phyloP scores from a whole-genome alignment of 2,113 vertebrate genomes.

The Prinia subflava region DNA sequence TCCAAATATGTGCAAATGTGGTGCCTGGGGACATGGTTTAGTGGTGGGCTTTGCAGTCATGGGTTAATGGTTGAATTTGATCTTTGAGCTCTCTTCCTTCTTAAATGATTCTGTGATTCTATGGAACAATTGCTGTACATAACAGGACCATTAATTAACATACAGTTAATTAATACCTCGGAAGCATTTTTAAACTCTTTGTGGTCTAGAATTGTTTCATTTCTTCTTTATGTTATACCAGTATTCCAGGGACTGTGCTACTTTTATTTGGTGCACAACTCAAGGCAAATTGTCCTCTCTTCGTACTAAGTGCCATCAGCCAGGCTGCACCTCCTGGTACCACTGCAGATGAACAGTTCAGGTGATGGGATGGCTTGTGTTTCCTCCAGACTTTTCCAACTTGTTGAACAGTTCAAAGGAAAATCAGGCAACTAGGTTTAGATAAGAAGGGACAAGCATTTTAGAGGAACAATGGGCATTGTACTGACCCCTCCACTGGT shows the following conservation, averaged over 20 bases:
- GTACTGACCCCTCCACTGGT: not conserved
- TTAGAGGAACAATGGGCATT: fast-evolving
- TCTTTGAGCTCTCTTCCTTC: not conserved
- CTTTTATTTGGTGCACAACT: not conserved
- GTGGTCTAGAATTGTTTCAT: not conserved
- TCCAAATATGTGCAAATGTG: not conserved
- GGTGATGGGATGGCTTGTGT: not conserved
- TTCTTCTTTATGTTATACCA: not conserved
- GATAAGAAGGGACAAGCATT: not conserved
- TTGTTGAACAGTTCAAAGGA: not conserved
- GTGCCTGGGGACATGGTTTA: not conserved
- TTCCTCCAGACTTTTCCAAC: not conserved
- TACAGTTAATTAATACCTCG: not conserved
- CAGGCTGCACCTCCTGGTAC: not conserved
- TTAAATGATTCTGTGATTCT: not conserved
- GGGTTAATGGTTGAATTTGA: not conserved
- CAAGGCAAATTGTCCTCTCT: not conserved
- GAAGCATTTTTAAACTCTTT: not conserved
- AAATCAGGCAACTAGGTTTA: not conserved
- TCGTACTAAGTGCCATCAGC: fast-evolving
- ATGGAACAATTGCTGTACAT: not conserved
- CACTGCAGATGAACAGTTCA: not conserved
- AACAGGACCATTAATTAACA: not conserved
- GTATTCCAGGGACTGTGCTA: not conserved
- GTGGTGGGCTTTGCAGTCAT: not conserved